phyloP scores from a whole-genome alignment of 2,888 invertebrate species.

The Trissoscelio sp. region DNA sequence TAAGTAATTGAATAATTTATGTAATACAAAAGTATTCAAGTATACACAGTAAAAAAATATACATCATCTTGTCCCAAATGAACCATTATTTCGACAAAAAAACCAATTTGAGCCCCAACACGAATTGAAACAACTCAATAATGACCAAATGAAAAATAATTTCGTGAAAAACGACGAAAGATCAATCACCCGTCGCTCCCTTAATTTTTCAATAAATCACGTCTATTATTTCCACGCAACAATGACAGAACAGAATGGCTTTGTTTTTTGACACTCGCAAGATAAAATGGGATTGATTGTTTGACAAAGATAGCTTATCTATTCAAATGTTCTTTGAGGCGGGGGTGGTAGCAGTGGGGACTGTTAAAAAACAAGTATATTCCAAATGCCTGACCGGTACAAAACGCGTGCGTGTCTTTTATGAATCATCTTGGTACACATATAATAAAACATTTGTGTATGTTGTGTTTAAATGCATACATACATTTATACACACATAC shows the following conservation, averaged over 20 bases:
- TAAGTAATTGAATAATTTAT: too few species aligned
- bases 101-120: neutral
- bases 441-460: constrained; percentile 3
- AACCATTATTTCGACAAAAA: neutral
- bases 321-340: constrained; percentile 29
- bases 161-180: neutral
- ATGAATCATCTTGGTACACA: constrained; percentile 42
- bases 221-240: constrained; percentile 10
- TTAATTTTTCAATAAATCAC: constrained; percentile 32
- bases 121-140: constrained; percentile 9
- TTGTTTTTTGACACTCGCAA: constrained; percentile 31
- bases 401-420: constrained; percentile 54
- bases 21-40: too few species aligned
- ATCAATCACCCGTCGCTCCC: neutral
- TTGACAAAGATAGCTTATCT: constrained; percentile 46
- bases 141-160: constrained; percentile 3
- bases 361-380: constrained; percentile 42
- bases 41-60: neutral
- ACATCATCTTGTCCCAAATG: neutral
- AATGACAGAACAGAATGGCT: constrained; percentile 12
- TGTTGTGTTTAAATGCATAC: too few species aligned
- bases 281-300: constrained; percentile 36
- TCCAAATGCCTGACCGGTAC: constrained; percentile 28
- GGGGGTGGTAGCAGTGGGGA: neutral
- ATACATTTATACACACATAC: neutral